A percentile compares a stretch with the other conserved stretches of the same genome.
phyloP scores from a whole-genome alignment of 2,113 vertebrate species.

The Ariopsis seemanni region DNA sequence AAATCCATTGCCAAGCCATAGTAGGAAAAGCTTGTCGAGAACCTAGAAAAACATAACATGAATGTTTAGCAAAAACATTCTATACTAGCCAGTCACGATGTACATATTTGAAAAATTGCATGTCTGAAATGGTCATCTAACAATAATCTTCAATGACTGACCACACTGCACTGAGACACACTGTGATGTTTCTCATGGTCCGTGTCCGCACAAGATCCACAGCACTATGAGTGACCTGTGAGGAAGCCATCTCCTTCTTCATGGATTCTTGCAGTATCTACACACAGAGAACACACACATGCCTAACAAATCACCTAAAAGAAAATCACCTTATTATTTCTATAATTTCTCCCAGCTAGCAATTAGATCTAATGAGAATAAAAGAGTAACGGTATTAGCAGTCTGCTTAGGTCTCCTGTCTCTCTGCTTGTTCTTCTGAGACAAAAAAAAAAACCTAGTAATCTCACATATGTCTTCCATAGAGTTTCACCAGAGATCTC shows the following conservation, averaged over 20 bases:
- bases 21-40: conserved; percentile 76
- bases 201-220: conserved; percentile 71
- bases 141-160: conserved; percentile 46
- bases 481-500: background rate
- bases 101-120: background rate
- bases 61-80: background rate
- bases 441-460: background rate
- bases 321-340: background rate
- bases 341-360: background rate
- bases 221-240: conserved; percentile 55
- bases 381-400: background rate
- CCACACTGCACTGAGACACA: conserved; percentile 74
- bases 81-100: background rate
- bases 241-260: conserved; percentile 74
- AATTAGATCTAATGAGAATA: background rate
- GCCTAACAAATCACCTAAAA: background rate
- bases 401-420: background rate
- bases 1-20: conserved; percentile 79
- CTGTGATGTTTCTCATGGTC: conserved; percentile 70
- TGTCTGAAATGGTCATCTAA: background rate
- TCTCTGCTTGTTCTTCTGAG: background rate
- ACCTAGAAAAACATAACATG: conserved; percentile 59
- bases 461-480: background rate
- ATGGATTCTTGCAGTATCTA: conserved; percentile 77
- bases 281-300: background rate